These are phyloP conservation scores for Phenganax stokvisi DNA, from an alignment of 92 coral and sea anemone species.

Conservation along the genomic window DNA sequence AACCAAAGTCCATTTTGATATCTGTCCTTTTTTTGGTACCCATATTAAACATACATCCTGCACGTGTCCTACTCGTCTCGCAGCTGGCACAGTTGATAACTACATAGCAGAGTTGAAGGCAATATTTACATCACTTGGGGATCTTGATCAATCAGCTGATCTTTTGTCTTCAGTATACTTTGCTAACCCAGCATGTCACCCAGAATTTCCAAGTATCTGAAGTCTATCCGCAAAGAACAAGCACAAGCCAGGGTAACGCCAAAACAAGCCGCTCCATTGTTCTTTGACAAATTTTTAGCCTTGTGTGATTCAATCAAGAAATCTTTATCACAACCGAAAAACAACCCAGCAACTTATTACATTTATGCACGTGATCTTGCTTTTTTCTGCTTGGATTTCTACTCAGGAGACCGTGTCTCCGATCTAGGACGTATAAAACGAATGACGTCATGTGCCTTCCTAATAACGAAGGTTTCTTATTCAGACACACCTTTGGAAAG, in stretches of 20 bases:
- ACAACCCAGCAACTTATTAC: no score
- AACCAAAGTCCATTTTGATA: conserved; percentile 43
- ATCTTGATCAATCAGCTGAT: conserved; percentile 40
- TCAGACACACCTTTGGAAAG: no score
- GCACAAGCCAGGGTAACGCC: conserved; percentile 32
- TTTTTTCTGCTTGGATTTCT: no score
- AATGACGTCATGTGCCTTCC: no score
- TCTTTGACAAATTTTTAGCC: conserved; percentile 43
- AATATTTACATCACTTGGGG: conserved; percentile 24
- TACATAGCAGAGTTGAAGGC: conserved; percentile 41
- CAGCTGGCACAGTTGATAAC: conserved; percentile 58
- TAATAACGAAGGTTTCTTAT: no score
- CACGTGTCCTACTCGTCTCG: conserved; percentile 54
- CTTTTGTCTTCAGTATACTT: conserved; percentile 41
- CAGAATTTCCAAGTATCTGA: conserved; percentile 34
- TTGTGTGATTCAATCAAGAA: conserved; percentile 35
- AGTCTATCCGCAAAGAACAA: conserved; percentile 38
- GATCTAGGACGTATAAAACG: no score
- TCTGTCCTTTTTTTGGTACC: conserved; percentile 34
- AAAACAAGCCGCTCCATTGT: conserved; percentile 39
- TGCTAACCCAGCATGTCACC: conserved; percentile 57
- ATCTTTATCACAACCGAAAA: conserved; percentile 8
- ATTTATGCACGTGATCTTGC: no score
- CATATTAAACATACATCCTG: conserved; percentile 12
- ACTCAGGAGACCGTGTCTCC: no score